Evolutionary conservation across 2,797 vertebrate species (phyloP), one percentile per base, ranked within the genome.

Genomic region (Pseudochromis fuscus): DNA sequence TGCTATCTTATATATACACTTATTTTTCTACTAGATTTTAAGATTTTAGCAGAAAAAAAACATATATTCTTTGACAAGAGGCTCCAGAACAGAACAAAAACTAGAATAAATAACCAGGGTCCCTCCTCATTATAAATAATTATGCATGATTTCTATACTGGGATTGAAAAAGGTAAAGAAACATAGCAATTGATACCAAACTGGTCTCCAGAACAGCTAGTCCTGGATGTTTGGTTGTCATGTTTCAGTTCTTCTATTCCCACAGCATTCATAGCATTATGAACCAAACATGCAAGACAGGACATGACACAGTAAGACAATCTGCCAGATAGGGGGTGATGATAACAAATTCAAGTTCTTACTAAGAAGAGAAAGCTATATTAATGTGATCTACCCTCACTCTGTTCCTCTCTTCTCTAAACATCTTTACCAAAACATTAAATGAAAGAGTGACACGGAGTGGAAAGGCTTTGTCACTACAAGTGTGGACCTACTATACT

Each of bases 361-460:
- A 49, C n/a, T 8, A 23, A n/a, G 10, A 31, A 49, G 3, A 61
- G 8, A 67, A 8, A 24, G 1, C 16, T 30, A 2, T 7, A 2
- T 13, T 49, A 45, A 58, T 35, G 7, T 5, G 7, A 74, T 46
- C 4, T 37, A 23, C 40, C 61, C 18, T 42, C 1, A n/a, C 23
- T 24, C 11, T 3, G 18, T 30, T 60, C 25, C 25, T 53, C 15
- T 58, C 10, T 30, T 53, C 2, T 6, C 2, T 6, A 13, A n/a
- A 23, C 42, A 40, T 15, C 7, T 15, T 19, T 16, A 24, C 13
- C 5, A 24, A 66, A 4, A 58, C 1, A 7, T 31, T 13, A 56
- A 71, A 67, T 48, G 7, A 64, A 79, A 85, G 31, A 59, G 75
- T 62, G 86, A 83, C 77, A 80, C 84, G 18, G 15, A 64, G 83